Conservation (phyloP, 2,888 invertebrate genomes). For the Taphrorychus bicolor region DNA sequence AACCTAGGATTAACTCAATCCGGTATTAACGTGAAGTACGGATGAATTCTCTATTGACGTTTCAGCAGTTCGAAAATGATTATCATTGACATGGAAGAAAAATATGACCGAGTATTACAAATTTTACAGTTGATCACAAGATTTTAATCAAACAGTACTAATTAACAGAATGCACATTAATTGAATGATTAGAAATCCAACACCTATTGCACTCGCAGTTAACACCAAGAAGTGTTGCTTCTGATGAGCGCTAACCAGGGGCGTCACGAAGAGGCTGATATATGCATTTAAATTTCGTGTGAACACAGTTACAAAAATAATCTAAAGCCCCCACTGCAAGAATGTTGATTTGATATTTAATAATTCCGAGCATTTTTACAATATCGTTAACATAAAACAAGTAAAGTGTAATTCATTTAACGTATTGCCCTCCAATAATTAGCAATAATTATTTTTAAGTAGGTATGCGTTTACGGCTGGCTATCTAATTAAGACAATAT, state of each 20-base stretch:
- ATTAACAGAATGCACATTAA: background rate
- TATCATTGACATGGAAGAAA: background rate
- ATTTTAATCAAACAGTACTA: background rate
- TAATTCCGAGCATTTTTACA: constrained; percentile 11
- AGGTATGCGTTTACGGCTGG: constrained; percentile 31
- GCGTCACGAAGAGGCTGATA: no score
- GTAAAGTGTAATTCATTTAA: constrained; percentile 31
- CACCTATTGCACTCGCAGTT: background rate
- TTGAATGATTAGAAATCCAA: background rate
- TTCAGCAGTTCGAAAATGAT: constrained; percentile 23
- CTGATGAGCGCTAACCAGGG: background rate
- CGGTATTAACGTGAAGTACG: constrained; percentile 50
- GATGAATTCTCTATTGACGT: constrained; percentile 36
- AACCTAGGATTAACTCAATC: constrained; percentile 56
- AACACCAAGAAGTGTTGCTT: background rate
- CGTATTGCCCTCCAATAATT: constrained; percentile 33
- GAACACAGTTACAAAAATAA: background rate
- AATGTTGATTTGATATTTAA: constrained; percentile 11
- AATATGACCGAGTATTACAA: background rate
- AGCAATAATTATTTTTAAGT: constrained; percentile 32
- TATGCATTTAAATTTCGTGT: background rate
- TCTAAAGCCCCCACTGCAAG: background rate
- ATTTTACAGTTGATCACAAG: background rate
- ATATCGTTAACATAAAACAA: constrained; percentile 22
- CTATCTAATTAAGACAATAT: constrained; percentile 34